These are phyloP conservation scores for Eledona agricola DNA, from an alignment of 2,888 invertebrate species.

Conservation along the genomic window DNA sequence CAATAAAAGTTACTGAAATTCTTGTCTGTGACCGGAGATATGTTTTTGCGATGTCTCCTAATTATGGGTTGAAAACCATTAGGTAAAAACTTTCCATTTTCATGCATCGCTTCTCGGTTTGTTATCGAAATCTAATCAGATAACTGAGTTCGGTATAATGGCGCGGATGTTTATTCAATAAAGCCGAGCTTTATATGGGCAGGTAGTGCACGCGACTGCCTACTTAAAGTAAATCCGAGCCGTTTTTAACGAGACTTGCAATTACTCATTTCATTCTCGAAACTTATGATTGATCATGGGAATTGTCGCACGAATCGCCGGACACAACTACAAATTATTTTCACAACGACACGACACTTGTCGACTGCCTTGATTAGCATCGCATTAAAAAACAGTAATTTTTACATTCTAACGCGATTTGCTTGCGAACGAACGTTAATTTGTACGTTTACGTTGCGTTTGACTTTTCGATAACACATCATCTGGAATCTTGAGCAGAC, in stretches of 20 bases:
- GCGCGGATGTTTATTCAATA: conserved; percentile 38
- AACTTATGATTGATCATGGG: conserved; percentile 49
- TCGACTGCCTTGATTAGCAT: conserved; percentile 19
- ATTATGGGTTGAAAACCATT: too few relatives aligned
- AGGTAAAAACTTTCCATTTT: conserved; percentile 9
- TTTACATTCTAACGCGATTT: too few relatives aligned
- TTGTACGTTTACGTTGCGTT: too few relatives aligned
- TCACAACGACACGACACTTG: conserved; percentile 35
- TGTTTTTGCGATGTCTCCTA: too few relatives aligned
- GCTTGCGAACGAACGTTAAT: too few relatives aligned
- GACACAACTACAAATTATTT: conserved; percentile 42
- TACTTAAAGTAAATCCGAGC: conserved; percentile 41
- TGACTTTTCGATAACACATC: too few relatives aligned
- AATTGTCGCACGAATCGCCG: conserved; percentile 41
- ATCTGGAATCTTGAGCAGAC: too few relatives aligned
- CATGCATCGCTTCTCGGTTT: conserved; percentile 16
- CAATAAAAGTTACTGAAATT: too few relatives aligned
- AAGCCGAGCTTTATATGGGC: conserved; percentile 18
- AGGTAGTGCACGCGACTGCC: conserved; percentile 32
- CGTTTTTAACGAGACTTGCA: conserved; percentile 44
- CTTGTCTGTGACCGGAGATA: too few relatives aligned
- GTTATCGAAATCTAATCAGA: conserved; percentile 35
- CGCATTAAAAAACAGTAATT: conserved; percentile 7
- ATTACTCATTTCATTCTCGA: conserved; percentile 47
- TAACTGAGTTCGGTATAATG: conserved; percentile 29